Evolutionary conservation across 2,113 vertebrate genomes (phyloP), one percentile per base, ranked within the genome.

Genomic region (Embiotoca jacksoni): DNA sequence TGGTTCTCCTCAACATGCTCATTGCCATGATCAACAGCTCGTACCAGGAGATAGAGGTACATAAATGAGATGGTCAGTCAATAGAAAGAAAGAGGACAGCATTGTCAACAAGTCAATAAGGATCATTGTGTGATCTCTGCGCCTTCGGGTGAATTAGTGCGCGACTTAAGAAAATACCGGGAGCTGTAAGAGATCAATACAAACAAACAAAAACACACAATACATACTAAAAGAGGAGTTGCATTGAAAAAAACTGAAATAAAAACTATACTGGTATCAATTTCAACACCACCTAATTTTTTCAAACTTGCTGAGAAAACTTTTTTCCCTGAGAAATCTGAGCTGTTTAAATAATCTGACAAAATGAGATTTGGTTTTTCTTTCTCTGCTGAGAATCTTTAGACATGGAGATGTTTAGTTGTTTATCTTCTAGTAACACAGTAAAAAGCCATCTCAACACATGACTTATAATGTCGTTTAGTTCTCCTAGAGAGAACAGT

Each of bases 21-120:
- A 99, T 99, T 84, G 98, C 98, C 87, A 99, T 99, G 98, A 99
- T 99, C 93, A 99, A 99, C 95, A 99, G 94, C 95, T 99, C 98
- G 5, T 99, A 99, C 89, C 98, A 99, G 95, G 98, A 99, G 92
- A 99, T 99, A 13, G 98, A 99, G 97, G 98, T 99, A 92, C 0
- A 7, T 39, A 54, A 50, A 50, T 23, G 10, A 10, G 14, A 57
- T 16, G 4, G 31, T 15, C 8, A 16, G 44, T 68, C 39, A 33
- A 56, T 69, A 31, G 1, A 23, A 23, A 49, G 13, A 86, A 47
- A 50, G 5, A 35, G 32, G 63, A 7, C 46, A 2, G 66, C 62
- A 11, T 54, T 66, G 75, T 78, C 72, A 83, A 68, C 53, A 76
- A 59, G 68, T 85, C 72, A 80, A 47, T 75, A 76, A 69, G 62